These are phyloP conservation scores for Chaetophractus vellerosus DNA, from an alignment of 2,797 vertebrate species.

Conservation along the genomic window DNA sequence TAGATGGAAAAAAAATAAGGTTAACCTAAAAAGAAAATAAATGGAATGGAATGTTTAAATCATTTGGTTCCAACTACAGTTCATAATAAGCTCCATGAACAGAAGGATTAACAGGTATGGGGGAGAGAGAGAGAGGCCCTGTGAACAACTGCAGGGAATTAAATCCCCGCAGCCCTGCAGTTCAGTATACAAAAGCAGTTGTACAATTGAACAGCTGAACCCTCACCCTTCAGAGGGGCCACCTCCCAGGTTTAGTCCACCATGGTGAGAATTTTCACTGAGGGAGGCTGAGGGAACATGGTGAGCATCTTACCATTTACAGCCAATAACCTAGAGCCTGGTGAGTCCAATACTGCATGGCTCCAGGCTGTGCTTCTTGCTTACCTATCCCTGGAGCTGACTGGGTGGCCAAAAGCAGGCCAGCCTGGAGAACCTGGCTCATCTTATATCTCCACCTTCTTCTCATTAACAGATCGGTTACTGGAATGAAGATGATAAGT, in stretches of 20 bases:
- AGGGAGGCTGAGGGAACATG: background rate
- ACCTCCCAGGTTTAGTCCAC: background rate
- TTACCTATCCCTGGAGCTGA: background rate
- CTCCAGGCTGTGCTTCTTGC: background rate
- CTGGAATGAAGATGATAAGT: slow-evolving; percentile 99
- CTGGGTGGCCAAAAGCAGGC: background rate
- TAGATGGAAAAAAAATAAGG: background rate
- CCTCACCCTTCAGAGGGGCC: fast-evolving
- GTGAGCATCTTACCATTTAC: background rate
- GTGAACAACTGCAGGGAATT: background rate
- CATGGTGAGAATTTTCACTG: background rate
- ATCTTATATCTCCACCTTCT: slow-evolving; percentile 19
- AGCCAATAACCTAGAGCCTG: background rate
- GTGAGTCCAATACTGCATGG: background rate
- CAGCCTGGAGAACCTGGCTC: background rate
- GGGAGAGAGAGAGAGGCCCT: too few relatives aligned
- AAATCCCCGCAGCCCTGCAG: background rate
- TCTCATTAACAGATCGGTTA: slow-evolving; percentile 95
- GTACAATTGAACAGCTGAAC: too few relatives aligned
- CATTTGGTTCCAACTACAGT: background rate
- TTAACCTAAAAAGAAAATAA: slow-evolving; percentile 41
- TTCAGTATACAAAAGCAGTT: background rate
- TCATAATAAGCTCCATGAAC: background rate
- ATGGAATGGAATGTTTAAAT: slow-evolving; percentile 29
- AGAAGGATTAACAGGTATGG: background rate